Evolutionary conservation across 2,888 invertebrate genomes (phyloP).

Genomic region (Pycnomerus fuliginosus): DNA sequence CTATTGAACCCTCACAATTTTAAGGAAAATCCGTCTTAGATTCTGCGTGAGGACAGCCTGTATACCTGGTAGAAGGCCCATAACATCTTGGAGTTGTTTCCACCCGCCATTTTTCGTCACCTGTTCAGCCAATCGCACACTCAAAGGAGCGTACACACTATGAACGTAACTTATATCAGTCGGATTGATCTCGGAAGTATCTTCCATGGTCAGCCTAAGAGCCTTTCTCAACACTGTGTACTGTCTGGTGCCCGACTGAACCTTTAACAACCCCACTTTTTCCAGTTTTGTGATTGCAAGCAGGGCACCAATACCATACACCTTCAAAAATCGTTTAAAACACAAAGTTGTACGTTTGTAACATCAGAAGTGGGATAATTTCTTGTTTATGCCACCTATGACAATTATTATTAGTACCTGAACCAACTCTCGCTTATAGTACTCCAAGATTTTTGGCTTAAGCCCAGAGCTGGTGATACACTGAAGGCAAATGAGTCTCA

Average conservation of each 20-base stretch:
- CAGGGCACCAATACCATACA: constrained; percentile 84
- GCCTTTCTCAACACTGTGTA: constrained; percentile 79
- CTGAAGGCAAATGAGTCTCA: constrained; percentile 90
- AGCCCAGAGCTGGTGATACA: constrained; percentile 90
- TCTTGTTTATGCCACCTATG: too few relatives aligned
- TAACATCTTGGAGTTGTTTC: constrained; percentile 80
- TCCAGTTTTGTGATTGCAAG: constrained; percentile 83
- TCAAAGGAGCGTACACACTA: constrained; percentile 91
- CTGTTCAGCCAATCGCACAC: constrained; percentile 82
- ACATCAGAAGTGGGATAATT: too few relatives aligned
- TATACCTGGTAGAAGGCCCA: constrained; percentile 82
- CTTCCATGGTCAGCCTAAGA: constrained; percentile 83
- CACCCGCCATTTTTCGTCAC: constrained; percentile 74
- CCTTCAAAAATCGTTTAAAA: constrained; percentile 53
- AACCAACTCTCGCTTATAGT: constrained; percentile 62
- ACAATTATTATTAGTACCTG: constrained; percentile 48
- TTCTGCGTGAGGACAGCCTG: too few relatives aligned
- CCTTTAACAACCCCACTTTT: constrained; percentile 76
- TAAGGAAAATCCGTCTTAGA: too few relatives aligned
- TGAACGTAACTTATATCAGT: constrained; percentile 90
- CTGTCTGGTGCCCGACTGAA: constrained; percentile 71
- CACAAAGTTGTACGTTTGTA: neutral
- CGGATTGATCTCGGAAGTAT: constrained; percentile 78
- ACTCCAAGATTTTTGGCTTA: constrained; percentile 80
- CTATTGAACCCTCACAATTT: too few relatives aligned